phyloP scores from a whole-genome alignment of 2,113 vertebrate species.

The Panthera uncia region DNA sequence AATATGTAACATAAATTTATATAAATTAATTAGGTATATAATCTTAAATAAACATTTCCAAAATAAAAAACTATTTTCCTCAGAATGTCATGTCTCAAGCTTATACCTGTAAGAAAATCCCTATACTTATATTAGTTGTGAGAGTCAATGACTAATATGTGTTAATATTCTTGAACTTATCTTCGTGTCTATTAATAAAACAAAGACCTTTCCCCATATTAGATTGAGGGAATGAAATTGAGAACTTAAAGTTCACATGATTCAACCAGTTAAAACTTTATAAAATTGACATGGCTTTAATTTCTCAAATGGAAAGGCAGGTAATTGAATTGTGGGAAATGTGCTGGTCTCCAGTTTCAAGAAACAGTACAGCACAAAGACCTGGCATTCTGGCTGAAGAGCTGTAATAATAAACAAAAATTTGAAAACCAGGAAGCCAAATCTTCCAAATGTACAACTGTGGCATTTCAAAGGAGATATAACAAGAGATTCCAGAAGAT shows the following conservation, averaged over 20 bases:
- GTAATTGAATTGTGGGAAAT: constrained; percentile 67
- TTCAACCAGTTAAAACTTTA: constrained; percentile 53
- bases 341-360: constrained; percentile 63
- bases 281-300: constrained; percentile 63
- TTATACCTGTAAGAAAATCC: constrained; percentile 47
- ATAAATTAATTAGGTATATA: constrained; percentile 19
- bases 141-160: neutral
- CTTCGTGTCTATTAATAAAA: constrained; percentile 41
- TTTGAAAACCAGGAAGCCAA: constrained; percentile 73
- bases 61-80: constrained; percentile 42
- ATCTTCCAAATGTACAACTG: constrained; percentile 62
- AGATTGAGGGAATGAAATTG: constrained; percentile 33
- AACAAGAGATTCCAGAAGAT: constrained; percentile 59
- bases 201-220: constrained; percentile 44
- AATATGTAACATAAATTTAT: neutral
- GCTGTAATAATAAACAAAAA: constrained; percentile 71
- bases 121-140: constrained; percentile 6
- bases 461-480: constrained; percentile 64
- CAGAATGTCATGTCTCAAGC: neutral
- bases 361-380: constrained; percentile 66
- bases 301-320: constrained; percentile 60
- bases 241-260: constrained; percentile 56
- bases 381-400: constrained; percentile 64
- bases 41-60: constrained; percentile 58
- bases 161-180: constrained; percentile 49